Percentiles rank a stretch among this genome's conserved stretches.
Conservation (phyloP, 1,140 invertebrate genomes). For the Pseudomyrmex dendroicus region DNA sequence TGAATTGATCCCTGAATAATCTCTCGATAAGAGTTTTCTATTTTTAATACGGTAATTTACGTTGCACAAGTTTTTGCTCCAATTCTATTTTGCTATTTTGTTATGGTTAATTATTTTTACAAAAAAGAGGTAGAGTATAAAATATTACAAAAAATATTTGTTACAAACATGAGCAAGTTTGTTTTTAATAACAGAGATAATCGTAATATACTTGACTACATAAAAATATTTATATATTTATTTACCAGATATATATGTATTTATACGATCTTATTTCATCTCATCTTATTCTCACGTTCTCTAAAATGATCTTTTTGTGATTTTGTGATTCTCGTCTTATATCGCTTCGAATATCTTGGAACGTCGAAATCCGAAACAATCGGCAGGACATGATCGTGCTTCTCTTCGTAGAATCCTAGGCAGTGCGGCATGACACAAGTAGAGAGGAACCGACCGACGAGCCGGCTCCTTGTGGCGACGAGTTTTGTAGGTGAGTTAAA, state of each 20-base stretch:
- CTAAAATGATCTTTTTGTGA: slow-evolving; percentile 9
- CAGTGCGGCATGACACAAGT: slow-evolving; percentile 51
- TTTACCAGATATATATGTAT: too few species aligned
- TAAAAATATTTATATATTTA: too few species aligned
- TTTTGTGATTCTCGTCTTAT: background rate
- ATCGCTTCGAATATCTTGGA: slow-evolving; percentile 35
- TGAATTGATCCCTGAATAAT: slow-evolving; percentile 14
- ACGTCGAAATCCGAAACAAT: slow-evolving; percentile 17
- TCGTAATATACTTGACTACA: too few species aligned
- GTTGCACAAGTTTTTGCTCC: background rate
- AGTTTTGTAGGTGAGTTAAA: slow-evolving; percentile 67
- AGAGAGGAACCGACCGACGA: slow-evolving; percentile 62
- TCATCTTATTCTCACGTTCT: background rate
- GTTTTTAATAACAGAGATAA: too few species aligned
- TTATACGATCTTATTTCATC: too few species aligned
- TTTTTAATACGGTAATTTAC: background rate
- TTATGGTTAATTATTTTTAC: background rate
- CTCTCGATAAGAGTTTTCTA: background rate
- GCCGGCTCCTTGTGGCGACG: slow-evolving; percentile 52
- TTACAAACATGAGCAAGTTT: too few species aligned
- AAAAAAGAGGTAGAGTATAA: too few species aligned
- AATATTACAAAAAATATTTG: too few species aligned
- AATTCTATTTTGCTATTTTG: background rate
- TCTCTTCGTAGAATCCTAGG: slow-evolving; percentile 56
- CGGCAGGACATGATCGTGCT: slow-evolving; percentile 27